Evolutionary conservation across 2,888 invertebrate genomes (phyloP).

Genomic region (Melanostoma scalare): DNA sequence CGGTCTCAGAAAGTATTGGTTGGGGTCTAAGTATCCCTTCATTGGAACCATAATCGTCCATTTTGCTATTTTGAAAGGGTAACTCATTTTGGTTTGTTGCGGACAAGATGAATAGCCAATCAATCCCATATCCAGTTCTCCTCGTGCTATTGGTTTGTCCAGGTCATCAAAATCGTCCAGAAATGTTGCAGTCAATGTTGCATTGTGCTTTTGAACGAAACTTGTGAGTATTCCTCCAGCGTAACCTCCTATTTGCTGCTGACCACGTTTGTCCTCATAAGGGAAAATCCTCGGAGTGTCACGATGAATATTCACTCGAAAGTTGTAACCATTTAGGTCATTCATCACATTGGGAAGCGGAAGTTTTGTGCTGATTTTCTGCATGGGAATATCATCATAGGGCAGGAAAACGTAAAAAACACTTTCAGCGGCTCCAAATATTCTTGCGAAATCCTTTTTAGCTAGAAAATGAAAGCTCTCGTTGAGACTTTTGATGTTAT

Average conservation of each 20-base stretch:
- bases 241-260: conserved; percentile 9
- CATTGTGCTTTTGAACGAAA: conserved; percentile 32
- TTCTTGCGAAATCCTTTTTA: conserved; percentile 11
- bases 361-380: neutral
- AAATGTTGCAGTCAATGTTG: neutral
- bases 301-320: conserved; percentile 1
- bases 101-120: conserved; percentile 6
- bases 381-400: conserved; percentile 16
- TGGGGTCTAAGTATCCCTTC: conserved; percentile 11
- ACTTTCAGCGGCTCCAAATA: conserved; percentile 14
- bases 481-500: neutral
- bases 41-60: conserved; percentile 29
- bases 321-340: conserved; percentile 20
- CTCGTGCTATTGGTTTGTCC: neutral
- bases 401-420: neutral
- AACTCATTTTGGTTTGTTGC: neutral
- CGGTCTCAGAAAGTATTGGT: conserved; percentile 36
- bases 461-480: neutral
- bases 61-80: neutral
- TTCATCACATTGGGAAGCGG: conserved; percentile 13
- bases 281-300: conserved; percentile 15
- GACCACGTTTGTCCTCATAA: neutral
- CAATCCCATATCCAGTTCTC: conserved; percentile 32
- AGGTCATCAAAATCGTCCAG: neutral
- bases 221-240: conserved; percentile 4